These are phyloP conservation scores for Oxycera nigricornis DNA, from an alignment of 2,888 invertebrate species.

Conservation along the genomic window DNA sequence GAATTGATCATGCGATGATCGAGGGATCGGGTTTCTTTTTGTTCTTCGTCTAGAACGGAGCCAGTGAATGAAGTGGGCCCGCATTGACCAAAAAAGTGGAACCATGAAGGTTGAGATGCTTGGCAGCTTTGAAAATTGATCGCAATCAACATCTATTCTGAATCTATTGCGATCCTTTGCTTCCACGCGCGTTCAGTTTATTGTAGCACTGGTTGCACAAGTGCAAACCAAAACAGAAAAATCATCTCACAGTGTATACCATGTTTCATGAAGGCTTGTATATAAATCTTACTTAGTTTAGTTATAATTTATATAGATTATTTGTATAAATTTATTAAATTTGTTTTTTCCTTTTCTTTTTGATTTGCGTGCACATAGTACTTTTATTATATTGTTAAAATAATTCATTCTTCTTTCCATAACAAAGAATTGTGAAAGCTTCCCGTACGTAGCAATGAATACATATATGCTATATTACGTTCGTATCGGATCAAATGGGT, in stretches of 20 bases:
- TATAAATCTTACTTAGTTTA: conserved; percentile 29
- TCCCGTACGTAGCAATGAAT: neutral
- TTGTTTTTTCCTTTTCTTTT: no score
- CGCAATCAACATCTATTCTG: neutral
- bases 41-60: no score
- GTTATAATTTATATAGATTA: conserved; percentile 2
- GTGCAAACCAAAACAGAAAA: conserved; percentile 16
- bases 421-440: neutral
- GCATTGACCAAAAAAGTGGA: no score
- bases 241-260: neutral
- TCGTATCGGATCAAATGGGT: no score
- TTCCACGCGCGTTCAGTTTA: neutral
- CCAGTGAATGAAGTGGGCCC: no score
- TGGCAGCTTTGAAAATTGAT: no score
- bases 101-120: no score
- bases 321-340: conserved; percentile 22
- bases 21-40: no score
- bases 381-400: neutral
- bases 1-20: no score
- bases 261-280: neutral
- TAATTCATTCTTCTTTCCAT: conserved; percentile 19
- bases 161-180: neutral
- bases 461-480: no score
- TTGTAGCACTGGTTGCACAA: neutral
- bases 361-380: conserved; percentile 18